Evolutionary conservation across 2,797 vertebrate genomes (phyloP), one percentile per base, ranked within the genome.

Genomic region (Enteromius trimaculatus): DNA sequence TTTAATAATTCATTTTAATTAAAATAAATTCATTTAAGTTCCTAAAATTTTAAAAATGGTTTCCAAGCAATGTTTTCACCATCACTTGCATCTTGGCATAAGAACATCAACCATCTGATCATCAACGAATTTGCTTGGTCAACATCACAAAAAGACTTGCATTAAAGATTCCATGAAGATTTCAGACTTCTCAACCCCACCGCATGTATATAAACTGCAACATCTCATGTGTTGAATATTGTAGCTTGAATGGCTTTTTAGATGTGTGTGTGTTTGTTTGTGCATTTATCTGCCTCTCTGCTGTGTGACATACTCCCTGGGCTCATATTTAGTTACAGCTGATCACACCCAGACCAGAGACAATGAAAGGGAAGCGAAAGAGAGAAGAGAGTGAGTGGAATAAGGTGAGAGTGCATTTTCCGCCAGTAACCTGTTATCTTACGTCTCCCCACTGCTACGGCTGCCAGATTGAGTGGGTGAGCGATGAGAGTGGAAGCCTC

Each of bases 281-380:
- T 70, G 37, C 29, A 51, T 51, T 34, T 77, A 55, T 85, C 26
- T 53, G 42, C n/a, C n/a, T 62, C 42, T 55, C 60, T 58, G 39
- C 19, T 17, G 29, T 71, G 31, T 77, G 64, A 62, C 53, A 85
- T 42, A 51, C 55, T 85, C 74, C 72, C 42, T 13, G 8, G 74
- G 72, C 55, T 42, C 42, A 42, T 71, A 81, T 78, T 85, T 77
- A 81, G 65, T 65, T 77, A 60, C 84, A 81, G 74, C 17, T 85
- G 62, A 80, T 80, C 62, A 75, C 70, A 60, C 69, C 53, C 72
- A 47, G 79, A 70, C 60, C 77, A 65, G 44, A 29, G 37, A 47
- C 69, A 47, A 47, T 55, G 68, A 65, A 49, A 71, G 21, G 55
- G n/a, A 79, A 66, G 26, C 23, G 47, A 69, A 19, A 47, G 68